Base-by-base conservation (phyloP, 2,888 invertebrate genomes). In the Chrysolina oricalcia region DNA sequence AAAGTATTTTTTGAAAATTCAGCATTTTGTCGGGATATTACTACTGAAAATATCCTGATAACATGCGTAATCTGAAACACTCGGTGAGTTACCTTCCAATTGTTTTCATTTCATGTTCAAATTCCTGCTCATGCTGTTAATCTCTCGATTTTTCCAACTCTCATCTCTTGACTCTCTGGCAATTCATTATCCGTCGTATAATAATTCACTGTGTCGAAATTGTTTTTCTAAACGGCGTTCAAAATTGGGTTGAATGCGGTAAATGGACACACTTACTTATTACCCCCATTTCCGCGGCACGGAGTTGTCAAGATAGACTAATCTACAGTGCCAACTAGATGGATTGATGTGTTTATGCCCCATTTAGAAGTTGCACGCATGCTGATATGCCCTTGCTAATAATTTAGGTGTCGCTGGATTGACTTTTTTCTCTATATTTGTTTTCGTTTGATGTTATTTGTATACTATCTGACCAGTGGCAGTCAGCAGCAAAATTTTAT, bases 261-360 rank as follows among this genome's bases (percentile, higher is more conserved):
- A 48, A 48, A 48, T 48, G 48, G 48, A 48, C 48, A 48, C 48
- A 48, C 48, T 48, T 48, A 48, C 48, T 48, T 48, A 48, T 83
- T 81, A 81, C 79, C 79, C 81, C 82, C 83, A 81, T 80, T 85
- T 84, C 83, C 83, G 78, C 81, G 75, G 81, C 81, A 83, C 79
- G 83, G 83, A 84, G 82, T 83, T 83, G 83, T 83, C 84, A 81
- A 84, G 84, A 85, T 83, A 81, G 80, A 83, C 83, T 83, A 81
- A 83, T 86, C 86, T 86, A 84, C 84, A 85, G 86, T 85, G 86
- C 82, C 85, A 85, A 84, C 82, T 84, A 86, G 87, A 87, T 86
- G 87, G 86, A 87, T 87, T 85, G 83, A 84, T 85, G 83, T 85
- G 86, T 86, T 86, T 85, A 83, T 83, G 83, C 83, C 83, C 85